Percentiles rank a stretch among this genome's conserved stretches.
These are phyloP conservation scores for Panagrolaimus sp. DNA, from an alignment of 1,140 invertebrate species.

Conservation along the genomic window DNA sequence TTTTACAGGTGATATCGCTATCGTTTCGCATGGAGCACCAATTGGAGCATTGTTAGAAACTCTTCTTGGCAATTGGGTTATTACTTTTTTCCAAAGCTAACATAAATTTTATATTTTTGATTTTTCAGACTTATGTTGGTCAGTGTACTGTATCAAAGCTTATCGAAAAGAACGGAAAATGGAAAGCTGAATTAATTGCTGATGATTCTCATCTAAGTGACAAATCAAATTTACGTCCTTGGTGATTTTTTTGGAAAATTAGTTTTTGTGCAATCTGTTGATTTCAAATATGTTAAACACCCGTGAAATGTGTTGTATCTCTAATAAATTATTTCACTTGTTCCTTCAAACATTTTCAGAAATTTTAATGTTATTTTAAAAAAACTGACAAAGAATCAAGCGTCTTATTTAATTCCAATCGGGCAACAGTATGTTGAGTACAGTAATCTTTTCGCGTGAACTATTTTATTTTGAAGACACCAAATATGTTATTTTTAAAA, in stretches of 20 bases:
- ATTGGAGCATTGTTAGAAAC: not conserved
- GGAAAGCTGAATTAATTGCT: not conserved
- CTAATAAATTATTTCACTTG: no score
- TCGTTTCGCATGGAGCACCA: constrained; percentile 8
- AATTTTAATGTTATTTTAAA: no score
- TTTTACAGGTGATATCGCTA: not conserved
- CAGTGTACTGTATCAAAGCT: not conserved
- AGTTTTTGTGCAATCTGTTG: no score
- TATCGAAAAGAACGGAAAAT: not conserved
- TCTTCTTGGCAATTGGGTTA: not conserved
- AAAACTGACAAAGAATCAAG: no score
- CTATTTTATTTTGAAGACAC: no score
- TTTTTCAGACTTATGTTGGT: constrained; percentile 12
- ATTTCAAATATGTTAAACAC: no score
- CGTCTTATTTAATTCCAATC: no score
- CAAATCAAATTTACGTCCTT: constrained; percentile 5
- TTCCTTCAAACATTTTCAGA: no score
- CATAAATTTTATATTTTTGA: not conserved
- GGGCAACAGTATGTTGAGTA: no score
- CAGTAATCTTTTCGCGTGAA: no score
- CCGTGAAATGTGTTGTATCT: no score
- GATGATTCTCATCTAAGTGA: not conserved
- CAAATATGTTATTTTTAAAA: no score
- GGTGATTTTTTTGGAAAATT: not conserved
- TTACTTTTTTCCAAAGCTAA: not conserved